Conservation (phyloP, 2,113 vertebrate species). For the Vulpes lagopus region DNA sequence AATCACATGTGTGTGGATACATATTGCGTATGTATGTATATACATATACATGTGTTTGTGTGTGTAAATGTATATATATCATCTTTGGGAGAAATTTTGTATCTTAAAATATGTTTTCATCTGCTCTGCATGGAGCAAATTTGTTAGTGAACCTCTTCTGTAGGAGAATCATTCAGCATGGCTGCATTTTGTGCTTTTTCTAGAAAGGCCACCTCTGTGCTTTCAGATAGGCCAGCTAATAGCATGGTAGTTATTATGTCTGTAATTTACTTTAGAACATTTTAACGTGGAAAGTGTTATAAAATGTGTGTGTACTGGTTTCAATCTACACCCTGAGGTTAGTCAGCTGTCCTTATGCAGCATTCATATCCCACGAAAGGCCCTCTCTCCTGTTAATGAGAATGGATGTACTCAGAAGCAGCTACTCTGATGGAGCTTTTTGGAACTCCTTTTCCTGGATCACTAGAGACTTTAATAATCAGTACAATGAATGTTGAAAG, state of each 20-base stretch:
- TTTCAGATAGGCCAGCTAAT: not conserved
- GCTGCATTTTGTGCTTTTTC: not conserved
- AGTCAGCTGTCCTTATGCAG: not conserved
- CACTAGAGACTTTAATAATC: not conserved
- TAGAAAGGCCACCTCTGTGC: not conserved
- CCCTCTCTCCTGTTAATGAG: not conserved
- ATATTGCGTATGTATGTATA: fast-evolving
- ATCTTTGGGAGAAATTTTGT: not conserved
- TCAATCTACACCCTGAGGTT: not conserved
- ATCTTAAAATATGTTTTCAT: not conserved
- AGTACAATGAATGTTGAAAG: not conserved
- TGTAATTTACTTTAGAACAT: not conserved
- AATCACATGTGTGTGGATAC: fast-evolving
- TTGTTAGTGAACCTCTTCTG: not conserved
- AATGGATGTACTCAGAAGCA: not conserved
- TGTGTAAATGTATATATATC: not conserved
- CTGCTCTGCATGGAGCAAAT: not conserved
- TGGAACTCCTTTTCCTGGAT: not conserved
- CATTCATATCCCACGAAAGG: not conserved
- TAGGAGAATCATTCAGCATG: not conserved
- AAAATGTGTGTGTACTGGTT: not conserved
- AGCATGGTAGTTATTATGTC: not conserved
- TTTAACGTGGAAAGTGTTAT: not conserved
- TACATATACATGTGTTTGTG: not conserved
- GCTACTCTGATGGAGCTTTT: not conserved